phyloP scores from a whole-genome alignment of 92 coral and sea anemone genomes.

The Zoanthus solanderi region DNA sequence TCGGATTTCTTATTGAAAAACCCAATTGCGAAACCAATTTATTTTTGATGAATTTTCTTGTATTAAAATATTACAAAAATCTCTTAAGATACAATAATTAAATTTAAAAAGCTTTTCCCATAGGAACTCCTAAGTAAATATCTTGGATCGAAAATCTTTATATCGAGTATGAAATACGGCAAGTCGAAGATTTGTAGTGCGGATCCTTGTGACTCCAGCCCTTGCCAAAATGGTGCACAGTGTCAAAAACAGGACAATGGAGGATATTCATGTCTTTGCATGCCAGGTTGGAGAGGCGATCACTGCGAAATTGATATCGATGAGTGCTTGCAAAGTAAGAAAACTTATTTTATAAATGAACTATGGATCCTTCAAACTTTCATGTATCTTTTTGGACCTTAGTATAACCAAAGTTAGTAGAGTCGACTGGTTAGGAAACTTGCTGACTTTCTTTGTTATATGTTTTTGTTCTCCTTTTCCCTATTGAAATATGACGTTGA shows the following conservation, averaged over 20 bases:
- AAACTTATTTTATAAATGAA: no score
- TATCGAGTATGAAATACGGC: constrained; percentile 61
- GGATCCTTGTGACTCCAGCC: constrained; percentile 80
- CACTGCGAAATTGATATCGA: constrained; percentile 59
- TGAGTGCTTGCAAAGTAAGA: constrained; percentile 19
- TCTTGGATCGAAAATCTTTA: constrained; percentile 39
- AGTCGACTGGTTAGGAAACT: no score
- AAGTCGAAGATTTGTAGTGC: constrained; percentile 75
- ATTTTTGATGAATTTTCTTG: neutral
- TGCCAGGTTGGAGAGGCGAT: constrained; percentile 91
- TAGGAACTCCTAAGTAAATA: constrained; percentile 68
- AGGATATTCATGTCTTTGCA: constrained; percentile 75
- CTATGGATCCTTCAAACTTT: no score
- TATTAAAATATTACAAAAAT: no score
- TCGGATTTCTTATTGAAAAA: no score
- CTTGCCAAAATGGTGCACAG: constrained; percentile 79
- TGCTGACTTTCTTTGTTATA: no score
- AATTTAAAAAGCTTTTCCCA: neutral
- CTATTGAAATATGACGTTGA: no score
- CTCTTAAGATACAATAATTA: no score
- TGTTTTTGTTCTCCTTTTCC: no score
- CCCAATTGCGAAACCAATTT: no score
- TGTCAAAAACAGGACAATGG: constrained; percentile 67
- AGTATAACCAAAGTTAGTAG: no score
- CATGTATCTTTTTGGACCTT: no score